These are phyloP conservation scores for Ginglymostoma cirratum DNA, from an alignment of 2,113 vertebrate species.

Conservation along the genomic window DNA sequence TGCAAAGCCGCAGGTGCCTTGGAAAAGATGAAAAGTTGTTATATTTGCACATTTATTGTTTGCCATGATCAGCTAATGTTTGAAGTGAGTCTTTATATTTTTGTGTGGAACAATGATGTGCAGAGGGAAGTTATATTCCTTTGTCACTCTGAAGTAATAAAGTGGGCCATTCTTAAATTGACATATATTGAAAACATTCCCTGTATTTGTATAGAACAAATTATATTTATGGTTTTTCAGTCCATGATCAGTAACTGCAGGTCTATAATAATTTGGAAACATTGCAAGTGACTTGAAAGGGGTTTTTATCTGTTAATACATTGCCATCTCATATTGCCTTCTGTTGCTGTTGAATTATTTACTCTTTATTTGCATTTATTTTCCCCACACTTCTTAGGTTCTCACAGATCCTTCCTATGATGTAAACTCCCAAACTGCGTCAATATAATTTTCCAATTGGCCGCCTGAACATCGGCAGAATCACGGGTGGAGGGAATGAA, in stretches of 20 bases:
- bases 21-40: constrained; percentile 37
- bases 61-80: constrained; percentile 26
- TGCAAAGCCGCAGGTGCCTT: constrained; percentile 41
- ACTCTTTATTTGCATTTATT: not conserved
- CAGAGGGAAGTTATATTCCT: not conserved
- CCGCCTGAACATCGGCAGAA: not conserved
- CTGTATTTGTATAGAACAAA: not conserved
- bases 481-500: not conserved
- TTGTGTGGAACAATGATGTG: not conserved
- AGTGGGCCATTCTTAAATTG: not conserved
- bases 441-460: not conserved
- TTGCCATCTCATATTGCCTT: not conserved
- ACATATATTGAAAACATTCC: not conserved
- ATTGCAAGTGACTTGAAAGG: not conserved
- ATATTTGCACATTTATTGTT: constrained; percentile 31
- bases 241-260: not conserved
- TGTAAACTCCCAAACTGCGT: not conserved
- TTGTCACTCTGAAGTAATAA: constrained; percentile 8
- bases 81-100: not conserved
- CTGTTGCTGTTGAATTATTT: not conserved
- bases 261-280: not conserved
- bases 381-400: not conserved
- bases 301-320: not conserved
- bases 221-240: not conserved
- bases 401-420: not conserved